A percentile compares a stretch with the other conserved stretches of the same genome.
These are phyloP conservation scores for Hystrix brachyura DNA, from an alignment of 2,113 vertebrate genomes.

Conservation along the genomic window DNA sequence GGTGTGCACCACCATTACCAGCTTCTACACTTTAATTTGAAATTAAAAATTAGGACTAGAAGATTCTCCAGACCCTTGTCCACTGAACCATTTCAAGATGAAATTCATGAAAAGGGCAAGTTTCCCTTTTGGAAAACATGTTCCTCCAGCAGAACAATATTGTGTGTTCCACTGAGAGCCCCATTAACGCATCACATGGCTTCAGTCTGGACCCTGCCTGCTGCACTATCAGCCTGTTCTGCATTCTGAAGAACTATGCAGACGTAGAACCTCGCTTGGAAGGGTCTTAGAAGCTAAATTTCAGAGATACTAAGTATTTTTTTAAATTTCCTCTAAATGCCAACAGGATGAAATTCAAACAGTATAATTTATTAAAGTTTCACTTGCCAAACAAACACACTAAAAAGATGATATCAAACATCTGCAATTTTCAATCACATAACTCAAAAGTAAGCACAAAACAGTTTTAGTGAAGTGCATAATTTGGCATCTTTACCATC, in stretches of 20 bases:
- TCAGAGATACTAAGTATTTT: slow-evolving; percentile 77
- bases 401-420: slow-evolving; percentile 62
- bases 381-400: slow-evolving; percentile 71
- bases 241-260: slow-evolving; percentile 70
- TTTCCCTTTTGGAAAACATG: slow-evolving; percentile 74
- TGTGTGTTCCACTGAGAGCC: background rate
- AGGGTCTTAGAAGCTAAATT: slow-evolving; percentile 80
- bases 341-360: slow-evolving; percentile 81
- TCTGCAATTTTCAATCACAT: slow-evolving; percentile 64
- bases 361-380: slow-evolving; percentile 79
- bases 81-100: slow-evolving; percentile 76
- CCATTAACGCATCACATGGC: slow-evolving; percentile 25
- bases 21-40: background rate
- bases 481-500: slow-evolving; percentile 29
- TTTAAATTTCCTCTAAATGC: slow-evolving; percentile 82
- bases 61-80: slow-evolving; percentile 76
- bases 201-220: background rate
- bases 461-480: background rate
- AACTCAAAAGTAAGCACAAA: slow-evolving; percentile 47
- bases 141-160: slow-evolving; percentile 67
- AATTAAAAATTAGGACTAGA: slow-evolving; percentile 77
- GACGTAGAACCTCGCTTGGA: slow-evolving; percentile 81
- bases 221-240: slow-evolving; percentile 34
- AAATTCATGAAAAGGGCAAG: slow-evolving; percentile 75
- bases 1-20: background rate